Evolutionary conservation across 2,888 invertebrate genomes (phyloP).

Genomic region (Exocentrus adspersus): DNA sequence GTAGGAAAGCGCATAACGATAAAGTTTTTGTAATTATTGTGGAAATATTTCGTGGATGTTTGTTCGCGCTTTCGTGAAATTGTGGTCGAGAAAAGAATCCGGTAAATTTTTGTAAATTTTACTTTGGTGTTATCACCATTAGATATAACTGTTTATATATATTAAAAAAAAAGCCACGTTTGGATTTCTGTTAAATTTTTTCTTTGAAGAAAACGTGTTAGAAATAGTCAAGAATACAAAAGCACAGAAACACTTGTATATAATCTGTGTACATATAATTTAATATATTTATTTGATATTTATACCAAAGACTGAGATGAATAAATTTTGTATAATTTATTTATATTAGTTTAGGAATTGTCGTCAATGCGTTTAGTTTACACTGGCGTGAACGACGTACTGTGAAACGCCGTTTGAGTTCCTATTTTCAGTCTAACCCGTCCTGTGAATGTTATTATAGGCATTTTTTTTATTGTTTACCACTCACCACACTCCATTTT

Average conservation of each 20-base stretch:
- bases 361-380: constrained; percentile 39
- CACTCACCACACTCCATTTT: constrained; percentile 31
- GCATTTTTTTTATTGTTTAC: constrained; percentile 19
- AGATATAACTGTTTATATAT: no score
- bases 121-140: no score
- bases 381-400: constrained; percentile 21
- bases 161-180: no score
- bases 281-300: constrained; percentile 55
- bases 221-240: constrained; percentile 29
- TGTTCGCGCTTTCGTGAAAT: no score
- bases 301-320: constrained; percentile 59
- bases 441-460: constrained; percentile 18
- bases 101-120: no score
- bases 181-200: no score
- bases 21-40: no score
- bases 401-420: constrained; percentile 37
- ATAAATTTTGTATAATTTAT: constrained; percentile 38
- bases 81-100: no score
- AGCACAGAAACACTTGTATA: constrained; percentile 38
- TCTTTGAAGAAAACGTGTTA: constrained; percentile 4
- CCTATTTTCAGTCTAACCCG: constrained; percentile 34
- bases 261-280: constrained; percentile 51
- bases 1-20: no score
- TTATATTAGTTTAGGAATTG: constrained; percentile 46
- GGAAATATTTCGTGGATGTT: no score